Evolutionary conservation across 2,888 invertebrate genomes (phyloP).

Genomic region (Orthosia gracilis): DNA sequence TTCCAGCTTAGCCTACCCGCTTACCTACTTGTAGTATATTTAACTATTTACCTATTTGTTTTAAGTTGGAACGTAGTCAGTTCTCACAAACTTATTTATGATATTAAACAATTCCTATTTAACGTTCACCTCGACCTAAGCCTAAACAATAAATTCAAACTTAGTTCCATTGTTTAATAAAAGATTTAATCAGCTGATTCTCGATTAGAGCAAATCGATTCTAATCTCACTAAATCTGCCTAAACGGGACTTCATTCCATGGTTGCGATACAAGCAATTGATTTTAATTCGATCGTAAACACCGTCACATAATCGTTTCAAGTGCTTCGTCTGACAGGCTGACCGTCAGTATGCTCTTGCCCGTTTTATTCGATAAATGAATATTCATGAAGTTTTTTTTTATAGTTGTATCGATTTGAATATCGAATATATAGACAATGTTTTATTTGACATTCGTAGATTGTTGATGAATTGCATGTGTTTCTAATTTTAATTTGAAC

Average conservation of each 20-base stretch:
- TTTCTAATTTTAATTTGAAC: slow-evolving; percentile 39
- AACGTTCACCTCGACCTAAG: background rate
- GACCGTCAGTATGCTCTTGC: slow-evolving; percentile 59
- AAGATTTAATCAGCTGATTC: slow-evolving; percentile 54
- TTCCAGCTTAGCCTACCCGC: background rate
- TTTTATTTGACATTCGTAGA: slow-evolving; percentile 14
- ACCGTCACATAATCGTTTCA: slow-evolving; percentile 83
- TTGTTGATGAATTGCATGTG: slow-evolving; percentile 26
- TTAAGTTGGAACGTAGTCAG: background rate
- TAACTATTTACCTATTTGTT: no score
- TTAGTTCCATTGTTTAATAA: slow-evolving; percentile 44
- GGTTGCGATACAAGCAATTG: slow-evolving; percentile 80
- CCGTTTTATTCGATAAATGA: slow-evolving; percentile 66
- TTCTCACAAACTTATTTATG: background rate
- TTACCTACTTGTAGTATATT: no score
- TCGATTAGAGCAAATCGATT: slow-evolving; percentile 72
- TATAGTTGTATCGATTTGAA: slow-evolving; percentile 54
- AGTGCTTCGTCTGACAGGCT: slow-evolving; percentile 73
- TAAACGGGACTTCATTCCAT: slow-evolving; percentile 71
- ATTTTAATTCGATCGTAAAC: slow-evolving; percentile 88
- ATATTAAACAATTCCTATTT: background rate
- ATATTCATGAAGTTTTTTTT: slow-evolving; percentile 70
- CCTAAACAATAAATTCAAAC: slow-evolving; percentile 19
- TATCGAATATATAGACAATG: slow-evolving; percentile 59
- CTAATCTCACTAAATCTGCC: slow-evolving; percentile 73